phyloP scores from a whole-genome alignment of 2,888 invertebrate species.

The Drosophila parthenogenetica region DNA sequence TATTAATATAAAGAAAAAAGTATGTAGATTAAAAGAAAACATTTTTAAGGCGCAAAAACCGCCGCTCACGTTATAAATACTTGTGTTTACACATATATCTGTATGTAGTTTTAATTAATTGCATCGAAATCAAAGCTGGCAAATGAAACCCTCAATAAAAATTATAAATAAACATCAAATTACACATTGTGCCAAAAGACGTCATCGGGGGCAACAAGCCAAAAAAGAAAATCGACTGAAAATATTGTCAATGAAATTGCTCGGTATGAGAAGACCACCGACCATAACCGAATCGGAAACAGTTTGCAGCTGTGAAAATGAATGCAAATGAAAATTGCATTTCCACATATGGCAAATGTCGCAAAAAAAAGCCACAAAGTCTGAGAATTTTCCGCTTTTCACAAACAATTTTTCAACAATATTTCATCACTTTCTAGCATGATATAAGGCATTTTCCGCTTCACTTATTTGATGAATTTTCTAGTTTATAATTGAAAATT shows the following conservation, averaged over 20 bases:
- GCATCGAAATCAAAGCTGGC: slow-evolving; percentile 21
- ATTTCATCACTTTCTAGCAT: slow-evolving; percentile 26
- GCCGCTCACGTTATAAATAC: slow-evolving; percentile 4
- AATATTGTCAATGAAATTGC: slow-evolving; percentile 57
- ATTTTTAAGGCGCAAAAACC: slow-evolving; percentile 53
- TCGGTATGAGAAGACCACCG: slow-evolving; percentile 16
- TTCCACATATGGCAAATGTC: slow-evolving; percentile 42
- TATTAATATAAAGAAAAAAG: slow-evolving; percentile 8
- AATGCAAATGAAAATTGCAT: slow-evolving; percentile 7
- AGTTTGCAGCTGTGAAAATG: slow-evolving; percentile 33
- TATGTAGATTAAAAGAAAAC: slow-evolving; percentile 24
- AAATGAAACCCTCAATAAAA: slow-evolving; percentile 36
- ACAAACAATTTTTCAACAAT: slow-evolving; percentile 31
- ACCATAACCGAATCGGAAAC: slow-evolving; percentile 19
- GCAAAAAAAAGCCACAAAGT: background rate
- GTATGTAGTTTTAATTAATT: slow-evolving; percentile 67
- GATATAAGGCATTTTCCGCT: slow-evolving; percentile 6
- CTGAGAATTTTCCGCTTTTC: background rate
- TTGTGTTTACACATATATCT: background rate
- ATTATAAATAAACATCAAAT: slow-evolving; percentile 55
- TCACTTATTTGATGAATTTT: slow-evolving; percentile 4
- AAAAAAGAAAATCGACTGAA: slow-evolving; percentile 36
- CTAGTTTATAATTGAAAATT: slow-evolving; percentile 28
- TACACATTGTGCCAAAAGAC: slow-evolving; percentile 57
- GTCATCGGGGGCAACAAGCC: slow-evolving; percentile 49